A percentile compares a stretch with the other conserved stretches of the same genome.
Evolutionary conservation across 2,113 vertebrate genomes (phyloP).

Genomic region (western clawed frog (Xenopus tropicalis)): UCB_Xtro_10.0 CM004445.2:138496001-138496500

Average conservation of each 20-base stretch:
- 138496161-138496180: background rate
- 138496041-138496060: too few species aligned
- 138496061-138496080: too few species aligned
- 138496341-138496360: conserved; percentile 42
- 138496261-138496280: background rate
- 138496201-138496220: background rate
- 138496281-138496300: background rate
- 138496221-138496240: background rate
- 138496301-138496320: background rate
- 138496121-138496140: too few species aligned
- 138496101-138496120: too few species aligned
- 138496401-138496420: conserved; percentile 34
- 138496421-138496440: conserved; percentile 45
- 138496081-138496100: too few species aligned
- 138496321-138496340: conserved; percentile 1
- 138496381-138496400: background rate
- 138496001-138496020: too few species aligned
- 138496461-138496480: conserved; percentile 29
- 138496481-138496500: conserved; percentile 31
- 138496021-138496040: too few species aligned
- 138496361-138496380: conserved; percentile 46
- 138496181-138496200: background rate
- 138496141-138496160: too few species aligned
- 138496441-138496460: conserved; percentile 44
- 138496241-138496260: background rate